Evolutionary conservation across 2,888 invertebrate genomes (phyloP).

Genomic region (Amphipoea oculea): DNA sequence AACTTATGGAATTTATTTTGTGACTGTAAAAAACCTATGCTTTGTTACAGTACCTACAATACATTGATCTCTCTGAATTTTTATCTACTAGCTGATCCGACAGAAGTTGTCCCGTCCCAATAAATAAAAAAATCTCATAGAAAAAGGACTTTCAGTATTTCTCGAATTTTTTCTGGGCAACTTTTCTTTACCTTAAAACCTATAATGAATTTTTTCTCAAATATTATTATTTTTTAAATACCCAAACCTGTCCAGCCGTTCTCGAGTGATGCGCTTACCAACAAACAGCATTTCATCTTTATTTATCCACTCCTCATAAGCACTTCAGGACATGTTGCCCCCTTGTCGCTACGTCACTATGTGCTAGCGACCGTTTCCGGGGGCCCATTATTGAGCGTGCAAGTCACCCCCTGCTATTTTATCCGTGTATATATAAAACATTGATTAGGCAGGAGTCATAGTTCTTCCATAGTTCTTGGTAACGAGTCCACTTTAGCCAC

Average conservation of each 20-base stretch:
- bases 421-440: too few relatives aligned
- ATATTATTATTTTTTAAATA: background rate
- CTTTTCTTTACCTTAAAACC: too few relatives aligned
- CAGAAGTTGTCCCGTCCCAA: too few relatives aligned
- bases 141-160: background rate
- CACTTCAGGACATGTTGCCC: too few relatives aligned
- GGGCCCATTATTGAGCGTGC: too few relatives aligned
- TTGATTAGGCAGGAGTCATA: too few relatives aligned
- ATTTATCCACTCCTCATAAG: too few relatives aligned
- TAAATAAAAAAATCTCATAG: background rate
- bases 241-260: background rate
- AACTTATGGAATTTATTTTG: background rate
- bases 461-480: too few relatives aligned
- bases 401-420: too few relatives aligned
- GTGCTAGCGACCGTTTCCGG: too few relatives aligned
- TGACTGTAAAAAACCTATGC: background rate
- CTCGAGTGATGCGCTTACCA: background rate
- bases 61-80: slow-evolving; percentile 7
- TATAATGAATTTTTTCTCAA: background rate
- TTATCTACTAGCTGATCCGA: background rate
- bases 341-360: too few relatives aligned
- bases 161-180: background rate
- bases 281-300: background rate
- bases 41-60: background rate
- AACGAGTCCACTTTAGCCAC: too few relatives aligned